Percentiles rank a stretch among this genome's conserved stretches.
These are phyloP conservation scores for Chaetura pelagica DNA, from an alignment of 2,113 vertebrate species.

Conservation along the genomic window DNA sequence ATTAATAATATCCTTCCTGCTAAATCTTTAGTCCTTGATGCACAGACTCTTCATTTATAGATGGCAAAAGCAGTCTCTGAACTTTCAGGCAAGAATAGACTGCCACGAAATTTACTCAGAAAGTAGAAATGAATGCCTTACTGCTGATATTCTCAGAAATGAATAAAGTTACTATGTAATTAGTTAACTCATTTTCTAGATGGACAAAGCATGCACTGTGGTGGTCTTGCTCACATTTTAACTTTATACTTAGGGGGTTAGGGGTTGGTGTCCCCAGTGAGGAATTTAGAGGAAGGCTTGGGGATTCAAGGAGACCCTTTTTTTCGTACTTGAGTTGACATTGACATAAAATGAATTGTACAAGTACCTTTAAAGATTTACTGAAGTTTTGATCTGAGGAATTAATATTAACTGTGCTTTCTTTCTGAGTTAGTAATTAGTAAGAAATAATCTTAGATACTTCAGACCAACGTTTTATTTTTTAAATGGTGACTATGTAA, in stretches of 20 bases:
- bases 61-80: background rate
- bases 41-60: background rate
- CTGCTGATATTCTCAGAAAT: background rate
- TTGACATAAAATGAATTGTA: background rate
- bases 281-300: background rate
- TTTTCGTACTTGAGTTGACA: background rate
- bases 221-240: background rate
- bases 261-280: background rate
- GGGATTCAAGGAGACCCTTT: background rate
- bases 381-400: background rate
- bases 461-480: background rate
- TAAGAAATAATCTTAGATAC: background rate
- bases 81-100: constrained; percentile 14
- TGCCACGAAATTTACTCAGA: background rate
- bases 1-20: background rate
- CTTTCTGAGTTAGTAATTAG: background rate
- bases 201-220: background rate
- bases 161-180: background rate
- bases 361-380: background rate
- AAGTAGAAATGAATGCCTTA: background rate
- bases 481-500: background rate
- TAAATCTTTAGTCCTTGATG: background rate
- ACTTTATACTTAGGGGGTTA: background rate
- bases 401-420: background rate
- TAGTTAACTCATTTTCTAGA: background rate